Evolutionary conservation across 2,888 invertebrate genomes (phyloP), one percentile per base, ranked within the genome.

Genomic region (Melieria omissa): DNA sequence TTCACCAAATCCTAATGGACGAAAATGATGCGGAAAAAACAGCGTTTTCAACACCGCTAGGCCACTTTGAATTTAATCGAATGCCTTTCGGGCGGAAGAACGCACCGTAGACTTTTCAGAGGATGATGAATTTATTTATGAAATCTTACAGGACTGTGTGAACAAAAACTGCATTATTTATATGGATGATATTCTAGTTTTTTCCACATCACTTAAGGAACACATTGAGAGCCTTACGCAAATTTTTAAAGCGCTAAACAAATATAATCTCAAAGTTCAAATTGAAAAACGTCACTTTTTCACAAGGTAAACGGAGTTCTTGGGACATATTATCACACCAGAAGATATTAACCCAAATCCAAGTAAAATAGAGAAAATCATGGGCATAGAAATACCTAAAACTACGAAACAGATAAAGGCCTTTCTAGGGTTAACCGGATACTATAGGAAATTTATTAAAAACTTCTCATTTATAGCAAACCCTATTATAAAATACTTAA

Each of bases 401-500:
- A 64, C n/a, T 29, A 14, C 47, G 8, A 64, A 49, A 41, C 7
- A 64, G 49, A 52, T 64, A 47, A 64, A 64, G n/a, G 16, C 49
- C 8, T 64, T 64, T n/a, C 41, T 49, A n/a, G 57, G 66, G 12
- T 10, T 49, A 8, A 49, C 49, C 1, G 49, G 8, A 10, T 49
- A 49, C 49, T 49, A 49, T 49, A 55, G 55, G 14, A 55, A 55
- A 14, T 55, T 45, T 46, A 14, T 63, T 5, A 46, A n/a, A 12
- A 54, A 54, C 44, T 65, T 41, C 14, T 16, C 54, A 10, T 54
- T 6, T 42, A 52, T 65, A 41, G 65, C 70, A 0, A 14, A 60
- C n/a, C 67, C 64, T 12, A 65, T 65, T 60, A 45, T 55, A 16
- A 64, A 41, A 46, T 72, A 49, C 46, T 44, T 69, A 8, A 72